These are phyloP conservation scores for Eupithecia tripunctaria DNA, from an alignment of 2,888 invertebrate species.

Conservation along the genomic window DNA sequence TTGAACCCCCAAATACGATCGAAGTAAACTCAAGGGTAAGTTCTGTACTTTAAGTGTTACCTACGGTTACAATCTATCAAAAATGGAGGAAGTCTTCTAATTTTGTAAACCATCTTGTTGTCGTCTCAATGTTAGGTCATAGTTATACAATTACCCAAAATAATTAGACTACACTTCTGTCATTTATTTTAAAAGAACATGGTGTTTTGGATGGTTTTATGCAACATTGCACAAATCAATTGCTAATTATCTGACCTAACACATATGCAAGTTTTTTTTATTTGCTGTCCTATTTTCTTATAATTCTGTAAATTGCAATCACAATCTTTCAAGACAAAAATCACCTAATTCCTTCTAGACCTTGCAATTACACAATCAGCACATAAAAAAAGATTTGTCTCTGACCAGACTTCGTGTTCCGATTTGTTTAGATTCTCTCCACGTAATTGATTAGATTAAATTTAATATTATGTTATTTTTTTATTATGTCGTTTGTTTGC, in stretches of 20 bases:
- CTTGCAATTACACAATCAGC: no score
- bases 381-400: no score
- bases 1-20: not conserved
- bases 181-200: not conserved
- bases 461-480: no score
- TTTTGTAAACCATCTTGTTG: not conserved
- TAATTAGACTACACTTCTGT: not conserved
- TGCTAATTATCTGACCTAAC: no score
- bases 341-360: no score
- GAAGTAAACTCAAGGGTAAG: not conserved
- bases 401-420: no score
- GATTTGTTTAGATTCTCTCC: no score
- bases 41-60: not conserved
- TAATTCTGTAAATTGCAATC: not conserved
- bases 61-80: not conserved
- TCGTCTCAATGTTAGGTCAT: slow-evolving; percentile 23
- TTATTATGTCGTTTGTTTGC: no score
- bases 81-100: not conserved
- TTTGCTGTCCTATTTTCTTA: not conserved
- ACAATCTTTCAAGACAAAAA: no score
- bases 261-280: not conserved
- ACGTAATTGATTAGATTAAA: no score
- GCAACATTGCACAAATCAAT: not conserved
- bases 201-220: slow-evolving; percentile 1
- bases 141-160: slow-evolving; percentile 20